Conservation (phyloP, 1,140 invertebrate genomes). For the Drosophila ficusphila region DNA sequence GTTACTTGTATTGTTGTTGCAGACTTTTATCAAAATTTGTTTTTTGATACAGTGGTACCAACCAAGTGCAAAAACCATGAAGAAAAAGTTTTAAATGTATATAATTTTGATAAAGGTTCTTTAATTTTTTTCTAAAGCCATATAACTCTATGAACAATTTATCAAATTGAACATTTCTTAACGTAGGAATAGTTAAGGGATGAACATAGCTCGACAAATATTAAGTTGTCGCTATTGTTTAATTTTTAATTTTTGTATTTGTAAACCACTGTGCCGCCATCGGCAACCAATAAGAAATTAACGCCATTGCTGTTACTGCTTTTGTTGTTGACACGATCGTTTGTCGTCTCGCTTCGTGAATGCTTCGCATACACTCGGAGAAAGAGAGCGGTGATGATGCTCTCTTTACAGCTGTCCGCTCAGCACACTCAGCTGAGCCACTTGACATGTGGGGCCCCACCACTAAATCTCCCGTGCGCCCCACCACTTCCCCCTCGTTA, state of each 20-base stretch:
- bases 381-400: constrained; percentile 28
- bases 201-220: too few relatives aligned
- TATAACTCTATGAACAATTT: too few relatives aligned
- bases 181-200: too few relatives aligned
- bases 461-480: too few relatives aligned
- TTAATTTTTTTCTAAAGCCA: neutral
- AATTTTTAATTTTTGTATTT: neutral
- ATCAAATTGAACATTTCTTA: too few relatives aligned
- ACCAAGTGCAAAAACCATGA: too few relatives aligned
- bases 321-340: constrained; percentile 36
- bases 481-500: constrained; percentile 9
- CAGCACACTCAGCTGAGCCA: constrained; percentile 27
- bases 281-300: constrained; percentile 59
- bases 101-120: too few relatives aligned
- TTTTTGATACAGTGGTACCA: constrained; percentile 30
- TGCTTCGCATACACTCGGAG: constrained; percentile 4
- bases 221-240: neutral
- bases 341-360: constrained; percentile 28
- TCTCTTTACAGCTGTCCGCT: constrained; percentile 24
- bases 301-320: constrained; percentile 56
- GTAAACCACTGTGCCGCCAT: constrained; percentile 33
- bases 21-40: constrained; percentile 27
- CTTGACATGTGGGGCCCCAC: constrained; percentile 25
- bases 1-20: constrained; percentile 37
- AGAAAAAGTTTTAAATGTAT: too few relatives aligned